phyloP scores from a whole-genome alignment of 2,113 vertebrate species.

The Callospermophilus lateralis region DNA sequence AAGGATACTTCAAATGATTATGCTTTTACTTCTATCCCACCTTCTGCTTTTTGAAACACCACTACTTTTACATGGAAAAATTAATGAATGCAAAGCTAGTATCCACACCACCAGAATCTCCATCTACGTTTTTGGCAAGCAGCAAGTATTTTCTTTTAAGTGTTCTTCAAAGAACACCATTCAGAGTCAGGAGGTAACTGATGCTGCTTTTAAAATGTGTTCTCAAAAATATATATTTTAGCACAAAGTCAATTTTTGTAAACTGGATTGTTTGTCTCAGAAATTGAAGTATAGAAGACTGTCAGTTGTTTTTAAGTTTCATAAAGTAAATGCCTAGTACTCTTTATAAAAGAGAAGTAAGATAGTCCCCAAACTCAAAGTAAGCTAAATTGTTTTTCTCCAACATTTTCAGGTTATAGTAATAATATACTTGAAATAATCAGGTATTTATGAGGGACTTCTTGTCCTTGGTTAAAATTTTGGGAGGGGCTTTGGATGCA shows the following conservation, averaged over 20 bases:
- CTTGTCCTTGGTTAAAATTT: background rate
- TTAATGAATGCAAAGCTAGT: background rate
- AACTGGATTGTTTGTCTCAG: slow-evolving; percentile 18
- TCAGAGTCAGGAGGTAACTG: background rate
- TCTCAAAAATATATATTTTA: slow-evolving; percentile 35
- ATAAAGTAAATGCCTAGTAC: background rate
- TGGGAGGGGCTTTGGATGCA: background rate
- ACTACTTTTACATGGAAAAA: background rate
- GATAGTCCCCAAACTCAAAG: background rate
- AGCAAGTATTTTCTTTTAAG: background rate
- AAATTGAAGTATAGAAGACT: slow-evolving; percentile 54
- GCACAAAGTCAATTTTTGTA: slow-evolving; percentile 38
- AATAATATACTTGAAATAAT: background rate
- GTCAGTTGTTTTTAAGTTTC: slow-evolving; percentile 55
- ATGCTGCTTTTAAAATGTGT: slow-evolving; percentile 8
- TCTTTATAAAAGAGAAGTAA: background rate
- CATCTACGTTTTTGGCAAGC: background rate
- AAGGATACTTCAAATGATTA: background rate
- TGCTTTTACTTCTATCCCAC: background rate
- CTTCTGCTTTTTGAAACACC: background rate
- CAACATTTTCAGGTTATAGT: background rate
- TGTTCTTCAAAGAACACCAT: background rate
- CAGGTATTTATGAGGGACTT: background rate
- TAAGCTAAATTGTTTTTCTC: background rate
- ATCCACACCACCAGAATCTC: background rate